A percentile compares a stretch with the other conserved stretches of the same genome.
Conservation (phyloP, 2,797 vertebrate species). For the Sebastiscus albofasciatus region DNA sequence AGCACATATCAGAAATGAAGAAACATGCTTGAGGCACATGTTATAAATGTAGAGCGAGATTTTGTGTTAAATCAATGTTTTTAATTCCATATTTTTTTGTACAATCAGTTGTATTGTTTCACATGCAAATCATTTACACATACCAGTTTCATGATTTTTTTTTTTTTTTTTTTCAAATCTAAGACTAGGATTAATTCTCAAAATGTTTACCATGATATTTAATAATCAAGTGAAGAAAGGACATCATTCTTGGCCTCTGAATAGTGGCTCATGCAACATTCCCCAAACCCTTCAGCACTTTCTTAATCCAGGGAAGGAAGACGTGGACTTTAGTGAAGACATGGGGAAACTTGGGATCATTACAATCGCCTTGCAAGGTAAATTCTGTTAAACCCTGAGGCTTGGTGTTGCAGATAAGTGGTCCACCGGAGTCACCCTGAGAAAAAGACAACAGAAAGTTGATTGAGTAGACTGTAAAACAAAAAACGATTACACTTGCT, state of each 20-base stretch:
- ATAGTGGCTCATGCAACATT: background rate
- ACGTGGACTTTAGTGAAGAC: slow-evolving; percentile 68
- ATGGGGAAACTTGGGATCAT: slow-evolving; percentile 48
- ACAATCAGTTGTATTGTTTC: background rate
- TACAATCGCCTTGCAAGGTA: rapidly evolving
- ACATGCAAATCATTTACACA: background rate
- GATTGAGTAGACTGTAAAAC: background rate
- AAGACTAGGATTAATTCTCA: background rate
- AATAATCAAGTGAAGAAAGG: background rate
- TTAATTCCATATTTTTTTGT: background rate
- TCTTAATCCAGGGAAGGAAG: slow-evolving; percentile 77
- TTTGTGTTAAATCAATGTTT: background rate
- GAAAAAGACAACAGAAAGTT: background rate
- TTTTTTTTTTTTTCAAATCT: background rate
- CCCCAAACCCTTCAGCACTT: background rate
- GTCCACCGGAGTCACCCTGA: slow-evolving; percentile 83
- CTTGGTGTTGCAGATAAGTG: slow-evolving; percentile 73
- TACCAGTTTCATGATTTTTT: background rate
- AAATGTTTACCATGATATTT: background rate
- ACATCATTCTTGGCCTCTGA: background rate
- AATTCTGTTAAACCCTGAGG: slow-evolving; percentile 63
- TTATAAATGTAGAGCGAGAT: background rate
- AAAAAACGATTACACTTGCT: background rate
- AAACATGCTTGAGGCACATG: background rate
- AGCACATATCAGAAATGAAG: background rate